Evolutionary conservation across 2,888 invertebrate species (phyloP), one percentile per base, ranked within the genome.

Genomic region (Ecliptopera silaceata): DNA sequence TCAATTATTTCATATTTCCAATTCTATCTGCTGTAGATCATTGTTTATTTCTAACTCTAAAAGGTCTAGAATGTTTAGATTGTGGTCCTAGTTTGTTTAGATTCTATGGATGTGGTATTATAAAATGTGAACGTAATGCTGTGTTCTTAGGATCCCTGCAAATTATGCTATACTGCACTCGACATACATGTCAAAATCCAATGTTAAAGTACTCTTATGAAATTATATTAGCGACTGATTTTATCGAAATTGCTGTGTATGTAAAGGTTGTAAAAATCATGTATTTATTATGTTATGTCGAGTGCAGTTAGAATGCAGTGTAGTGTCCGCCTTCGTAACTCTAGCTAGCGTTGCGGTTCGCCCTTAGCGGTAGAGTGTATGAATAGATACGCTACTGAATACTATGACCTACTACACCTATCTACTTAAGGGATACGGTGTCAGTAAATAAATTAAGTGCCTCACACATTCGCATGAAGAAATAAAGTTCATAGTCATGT

Each of bases 1-100:
- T 91, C 91, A 91, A 91, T 91, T 91, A 91, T 88, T 88, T 88
- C 86, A 81, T 84, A 80, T 81, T 82, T 82, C 80, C 83, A 77
- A 77, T 75, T 79, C 77, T 51, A 75, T 77, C 79, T 74, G 77
- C 63, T 59, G 56, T 54, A 46, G 34, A 13, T 20, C 31, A 34
- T 82, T 80, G 72, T 70, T 72, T 79, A 65, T 68, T 75, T 75
- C 72, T 20, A n/a, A 68, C 67, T 68, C 69, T 70, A 68, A 72
- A 77, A 67, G 34, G 44, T 71, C 72, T 78, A 73, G n/a, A n/a
- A 70, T 74, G 74, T 80, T 84, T 84, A 86, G 82, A 83, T 75
- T 76, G 75, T 79, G 74, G 74, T 80, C 75, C 78, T 85, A 86
- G 84, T 84, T 85, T 80, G 70, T 76, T 80, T 83, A 79, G 74